Percentiles rank a stretch among this genome's conserved stretches.
Conservation (phyloP, 2,797 vertebrate genomes). For the Iguana delicatissima region DNA sequence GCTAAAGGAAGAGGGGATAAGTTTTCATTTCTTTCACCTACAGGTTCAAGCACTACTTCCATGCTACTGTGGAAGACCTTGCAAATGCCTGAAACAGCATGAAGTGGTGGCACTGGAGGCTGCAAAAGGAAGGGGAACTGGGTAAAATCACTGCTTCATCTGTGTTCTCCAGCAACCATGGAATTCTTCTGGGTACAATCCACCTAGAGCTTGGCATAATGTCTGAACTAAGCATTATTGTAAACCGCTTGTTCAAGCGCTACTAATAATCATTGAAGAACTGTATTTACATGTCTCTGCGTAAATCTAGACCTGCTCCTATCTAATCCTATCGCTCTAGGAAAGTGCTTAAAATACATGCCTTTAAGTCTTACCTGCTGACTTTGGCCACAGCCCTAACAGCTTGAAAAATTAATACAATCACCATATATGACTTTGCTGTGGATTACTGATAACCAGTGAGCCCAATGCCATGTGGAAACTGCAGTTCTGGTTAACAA, state of each 20-base stretch:
- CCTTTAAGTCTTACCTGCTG: neutral
- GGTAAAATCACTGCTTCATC: neutral
- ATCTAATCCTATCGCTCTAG: neutral
- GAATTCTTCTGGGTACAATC: neutral
- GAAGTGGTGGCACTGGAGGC: neutral
- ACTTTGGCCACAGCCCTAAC: neutral
- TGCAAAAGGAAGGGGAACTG: neutral
- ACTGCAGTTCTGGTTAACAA: neutral
- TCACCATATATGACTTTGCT: neutral
- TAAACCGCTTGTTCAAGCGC: neutral
- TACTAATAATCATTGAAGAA: neutral
- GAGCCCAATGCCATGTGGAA: neutral
- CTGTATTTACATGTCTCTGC: neutral
- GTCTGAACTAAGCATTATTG: neutral
- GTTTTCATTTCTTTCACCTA: neutral
- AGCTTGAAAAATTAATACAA: neutral
- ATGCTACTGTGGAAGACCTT: neutral
- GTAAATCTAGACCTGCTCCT: neutral
- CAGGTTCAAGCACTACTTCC: neutral
- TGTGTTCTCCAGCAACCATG: neutral
- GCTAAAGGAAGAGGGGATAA: neutral
- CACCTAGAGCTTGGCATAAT: neutral
- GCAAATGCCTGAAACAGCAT: neutral
- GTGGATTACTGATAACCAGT: neutral
- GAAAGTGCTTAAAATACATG: neutral